Evolutionary conservation across 30 jellyfish, hydroid and myxozoan genomes (phyloP).

Genomic region (Aurelia sp.): DNA sequence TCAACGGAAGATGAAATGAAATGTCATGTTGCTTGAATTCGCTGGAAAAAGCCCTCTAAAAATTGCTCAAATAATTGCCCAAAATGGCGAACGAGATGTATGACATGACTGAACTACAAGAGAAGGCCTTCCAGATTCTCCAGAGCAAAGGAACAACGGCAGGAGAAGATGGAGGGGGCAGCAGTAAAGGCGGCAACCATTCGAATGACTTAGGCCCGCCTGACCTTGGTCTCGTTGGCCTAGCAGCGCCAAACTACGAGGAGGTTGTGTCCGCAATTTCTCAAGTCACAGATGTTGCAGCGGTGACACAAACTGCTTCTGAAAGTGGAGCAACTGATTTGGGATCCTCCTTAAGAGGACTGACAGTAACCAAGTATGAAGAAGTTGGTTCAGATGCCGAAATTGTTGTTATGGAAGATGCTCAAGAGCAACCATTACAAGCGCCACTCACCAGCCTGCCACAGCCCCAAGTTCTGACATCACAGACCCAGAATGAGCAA

Average conservation of each 20-base stretch:
- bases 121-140: slow-evolving; percentile 21
- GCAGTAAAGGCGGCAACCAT: background rate
- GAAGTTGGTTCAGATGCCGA: slow-evolving; percentile 10
- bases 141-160: slow-evolving; percentile 9
- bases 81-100: background rate
- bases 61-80: too few relatives aligned
- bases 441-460: background rate
- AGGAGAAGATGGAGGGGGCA: slow-evolving; percentile 11
- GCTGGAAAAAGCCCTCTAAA: too few relatives aligned
- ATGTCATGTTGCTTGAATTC: too few relatives aligned
- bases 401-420: slow-evolving; percentile 16
- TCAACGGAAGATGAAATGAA: too few relatives aligned
- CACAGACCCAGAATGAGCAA: background rate
- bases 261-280: slow-evolving; percentile 52
- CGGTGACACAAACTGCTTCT: slow-evolving; percentile 15
- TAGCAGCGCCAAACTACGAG: slow-evolving; percentile 44
- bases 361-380: slow-evolving; percentile 3
- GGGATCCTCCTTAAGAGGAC: background rate
- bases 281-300: slow-evolving; percentile 15
- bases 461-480: background rate
- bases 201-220: slow-evolving; percentile 41
- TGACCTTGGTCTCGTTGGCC: slow-evolving; percentile 33
- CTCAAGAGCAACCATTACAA: background rate
- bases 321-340: background rate
- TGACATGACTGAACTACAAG: slow-evolving; percentile 7